Evolutionary conservation across 2,888 invertebrate genomes (phyloP).

Genomic region (Amiota mariae): DNA sequence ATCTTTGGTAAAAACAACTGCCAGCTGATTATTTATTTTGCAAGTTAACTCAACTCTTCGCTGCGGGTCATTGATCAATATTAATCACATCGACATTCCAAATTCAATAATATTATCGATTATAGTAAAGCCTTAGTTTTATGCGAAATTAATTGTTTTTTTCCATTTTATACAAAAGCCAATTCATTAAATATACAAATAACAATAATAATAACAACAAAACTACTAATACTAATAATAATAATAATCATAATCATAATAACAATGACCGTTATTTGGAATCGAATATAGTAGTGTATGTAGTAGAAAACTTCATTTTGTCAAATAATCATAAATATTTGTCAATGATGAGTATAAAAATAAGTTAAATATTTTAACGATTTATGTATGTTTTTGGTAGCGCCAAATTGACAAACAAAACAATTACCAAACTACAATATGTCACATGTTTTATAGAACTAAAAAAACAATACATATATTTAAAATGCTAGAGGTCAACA

Average conservation of each 20-base stretch:
- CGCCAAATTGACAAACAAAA: conserved; percentile 31
- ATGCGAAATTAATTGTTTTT: conserved; percentile 46
- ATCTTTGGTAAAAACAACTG: not conserved
- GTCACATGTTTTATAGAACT: conserved; percentile 15
- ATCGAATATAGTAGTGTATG: conserved; percentile 9
- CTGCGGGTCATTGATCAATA: conserved; percentile 34
- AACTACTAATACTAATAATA: too few species aligned
- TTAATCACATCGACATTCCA: conserved; percentile 39
- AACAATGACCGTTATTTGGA: conserved; percentile 5
- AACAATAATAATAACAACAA: conserved; percentile 15
- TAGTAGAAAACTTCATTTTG: conserved; percentile 32
- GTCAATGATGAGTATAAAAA: not conserved
- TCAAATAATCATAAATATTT: conserved; percentile 35
- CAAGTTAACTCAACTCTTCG: not conserved
- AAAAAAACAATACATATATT: too few species aligned
- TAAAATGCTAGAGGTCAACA: too few species aligned
- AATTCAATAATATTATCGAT: too few species aligned
- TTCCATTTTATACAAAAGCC: conserved; percentile 28
- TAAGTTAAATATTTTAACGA: conserved; percentile 45
- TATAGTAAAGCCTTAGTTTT: conserved; percentile 33
- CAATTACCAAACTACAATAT: conserved; percentile 4
- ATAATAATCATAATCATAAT: not conserved
- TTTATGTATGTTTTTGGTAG: conserved; percentile 40
- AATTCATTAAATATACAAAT: conserved; percentile 5
- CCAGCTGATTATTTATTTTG: conserved; percentile 5